These are phyloP conservation scores for Chinchilla lanigera DNA, from an alignment of 2,113 vertebrate genomes.

Conservation along the genomic window DNA sequence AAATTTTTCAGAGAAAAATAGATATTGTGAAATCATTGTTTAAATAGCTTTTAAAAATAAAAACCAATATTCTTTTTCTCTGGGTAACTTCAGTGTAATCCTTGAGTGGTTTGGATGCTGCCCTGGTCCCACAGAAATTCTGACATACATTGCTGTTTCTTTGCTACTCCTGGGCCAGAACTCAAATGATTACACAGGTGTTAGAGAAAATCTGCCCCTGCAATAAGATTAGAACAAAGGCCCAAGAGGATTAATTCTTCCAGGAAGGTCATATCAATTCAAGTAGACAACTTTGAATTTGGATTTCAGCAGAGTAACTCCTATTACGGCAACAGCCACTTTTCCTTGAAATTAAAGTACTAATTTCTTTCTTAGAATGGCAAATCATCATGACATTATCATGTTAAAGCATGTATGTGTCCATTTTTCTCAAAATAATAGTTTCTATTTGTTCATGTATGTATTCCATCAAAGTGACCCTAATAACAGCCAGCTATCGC, in stretches of 20 bases:
- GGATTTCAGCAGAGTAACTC: conserved; percentile 14
- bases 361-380: conserved; percentile 27
- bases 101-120: background rate
- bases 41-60: conserved; percentile 19
- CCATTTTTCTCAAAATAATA: conserved; percentile 41
- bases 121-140: background rate
- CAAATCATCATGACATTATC: conserved; percentile 8
- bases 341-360: conserved; percentile 34
- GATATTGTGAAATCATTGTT: background rate
- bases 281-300: conserved; percentile 39
- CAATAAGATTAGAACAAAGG: conserved; percentile 68
- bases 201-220: conserved; percentile 62
- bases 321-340: background rate
- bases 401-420: background rate
- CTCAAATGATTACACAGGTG: conserved; percentile 3
- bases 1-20: background rate
- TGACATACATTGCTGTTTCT: background rate
- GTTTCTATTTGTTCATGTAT: background rate
- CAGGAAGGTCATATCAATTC: conserved; percentile 58
- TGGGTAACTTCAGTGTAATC: background rate
- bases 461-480: background rate
- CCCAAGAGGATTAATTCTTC: conserved; percentile 64
- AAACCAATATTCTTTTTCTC: background rate
- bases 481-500: background rate
- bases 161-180: conserved; percentile 57